Evolutionary conservation across 2,113 vertebrate genomes (phyloP).

Genomic region (Plecotus auritus): DNA sequence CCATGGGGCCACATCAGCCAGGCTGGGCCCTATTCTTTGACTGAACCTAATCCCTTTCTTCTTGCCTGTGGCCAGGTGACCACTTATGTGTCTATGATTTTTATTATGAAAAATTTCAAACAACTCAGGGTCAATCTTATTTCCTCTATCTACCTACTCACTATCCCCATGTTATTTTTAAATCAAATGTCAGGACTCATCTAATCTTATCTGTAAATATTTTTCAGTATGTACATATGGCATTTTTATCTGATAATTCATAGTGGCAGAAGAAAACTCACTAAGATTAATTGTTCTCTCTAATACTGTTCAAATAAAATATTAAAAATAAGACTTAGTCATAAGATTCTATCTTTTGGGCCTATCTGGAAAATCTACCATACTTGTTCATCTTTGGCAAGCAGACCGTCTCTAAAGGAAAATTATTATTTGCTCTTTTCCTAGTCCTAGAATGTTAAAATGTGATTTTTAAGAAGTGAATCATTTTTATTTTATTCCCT

Average conservation of each 20-base stretch:
- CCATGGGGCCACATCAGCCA: no score
- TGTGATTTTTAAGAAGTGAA: background rate
- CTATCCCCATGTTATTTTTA: background rate
- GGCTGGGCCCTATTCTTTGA: background rate
- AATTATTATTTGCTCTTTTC: background rate
- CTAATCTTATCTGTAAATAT: constrained; percentile 3
- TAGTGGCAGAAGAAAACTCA: background rate
- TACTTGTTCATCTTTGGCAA: background rate
- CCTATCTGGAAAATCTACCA: background rate
- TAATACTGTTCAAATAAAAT: background rate
- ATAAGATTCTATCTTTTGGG: background rate
- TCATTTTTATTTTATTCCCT: background rate
- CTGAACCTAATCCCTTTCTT: background rate
- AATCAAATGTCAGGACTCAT: background rate
- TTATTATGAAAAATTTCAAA: constrained; percentile 24
- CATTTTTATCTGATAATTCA: background rate
- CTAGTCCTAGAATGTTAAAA: background rate
- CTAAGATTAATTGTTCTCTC: background rate
- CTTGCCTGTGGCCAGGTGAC: background rate
- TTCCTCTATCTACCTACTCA: background rate
- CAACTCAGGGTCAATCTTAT: background rate
- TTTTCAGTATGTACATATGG: background rate
- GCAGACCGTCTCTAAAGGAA: background rate
- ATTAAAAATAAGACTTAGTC: constrained; percentile 3
- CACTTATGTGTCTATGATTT: background rate